Evolutionary conservation across 2,113 vertebrate species (phyloP).

Genomic region (Hydropotes inermis): DNA sequence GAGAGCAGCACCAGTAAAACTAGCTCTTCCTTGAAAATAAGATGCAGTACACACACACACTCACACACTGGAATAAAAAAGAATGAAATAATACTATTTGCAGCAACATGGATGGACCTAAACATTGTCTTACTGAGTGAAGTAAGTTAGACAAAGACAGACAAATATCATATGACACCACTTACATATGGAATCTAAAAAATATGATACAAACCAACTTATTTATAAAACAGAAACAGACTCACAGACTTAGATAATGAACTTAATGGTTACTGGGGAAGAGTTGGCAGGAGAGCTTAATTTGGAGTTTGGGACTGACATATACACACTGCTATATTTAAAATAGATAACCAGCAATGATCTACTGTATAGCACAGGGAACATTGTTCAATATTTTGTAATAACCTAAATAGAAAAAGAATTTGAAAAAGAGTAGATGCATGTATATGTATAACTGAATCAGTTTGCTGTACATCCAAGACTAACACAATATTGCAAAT

Average conservation of each 20-base stretch:
- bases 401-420: not conserved
- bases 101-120: not conserved
- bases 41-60: not conserved
- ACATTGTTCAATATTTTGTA: not conserved
- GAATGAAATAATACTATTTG: not conserved
- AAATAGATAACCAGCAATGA: not conserved
- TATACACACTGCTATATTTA: not conserved
- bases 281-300: not conserved
- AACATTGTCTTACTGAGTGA: not conserved
- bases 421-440: not conserved
- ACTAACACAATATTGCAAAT: not conserved
- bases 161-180: not conserved
- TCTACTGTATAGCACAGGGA: not conserved
- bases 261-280: not conserved
- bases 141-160: not conserved
- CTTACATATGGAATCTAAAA: not conserved
- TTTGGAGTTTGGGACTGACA: not conserved
- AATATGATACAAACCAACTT: not conserved
- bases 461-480: not conserved
- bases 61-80: not conserved
- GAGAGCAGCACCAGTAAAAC: not conserved
- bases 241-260: not conserved
- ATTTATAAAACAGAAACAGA: not conserved
- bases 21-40: not conserved
- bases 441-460: not conserved